These are phyloP conservation scores for Esox masquinongy DNA, from an alignment of 2,797 vertebrate species.

Conservation along the genomic window DNA sequence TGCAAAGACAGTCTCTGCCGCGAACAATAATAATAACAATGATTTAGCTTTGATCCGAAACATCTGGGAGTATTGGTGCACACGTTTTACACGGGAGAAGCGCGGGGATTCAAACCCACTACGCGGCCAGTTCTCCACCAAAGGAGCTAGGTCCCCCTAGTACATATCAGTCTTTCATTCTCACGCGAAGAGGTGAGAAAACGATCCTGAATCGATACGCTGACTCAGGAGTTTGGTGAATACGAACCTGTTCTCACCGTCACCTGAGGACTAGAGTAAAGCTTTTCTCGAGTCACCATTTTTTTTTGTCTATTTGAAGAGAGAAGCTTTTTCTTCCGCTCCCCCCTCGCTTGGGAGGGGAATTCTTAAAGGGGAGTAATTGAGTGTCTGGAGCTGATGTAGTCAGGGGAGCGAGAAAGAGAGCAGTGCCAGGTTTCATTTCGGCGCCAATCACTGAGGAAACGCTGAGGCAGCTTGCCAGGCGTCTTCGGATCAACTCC, in stretches of 20 bases:
- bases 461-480: background rate
- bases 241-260: background rate
- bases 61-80: too few relatives aligned
- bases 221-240: background rate
- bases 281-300: too few relatives aligned
- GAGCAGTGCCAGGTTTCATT: background rate
- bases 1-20: background rate
- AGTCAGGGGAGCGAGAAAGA: conserved; percentile 6
- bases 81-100: too few relatives aligned
- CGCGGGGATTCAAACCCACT: too few relatives aligned
- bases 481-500: background rate
- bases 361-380: conserved; percentile 1
- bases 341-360: background rate
- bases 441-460: background rate
- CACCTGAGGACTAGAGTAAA: background rate
- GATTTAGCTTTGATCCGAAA: too few relatives aligned
- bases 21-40: too few relatives aligned
- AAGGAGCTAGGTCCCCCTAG: background rate
- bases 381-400: conserved; percentile 1
- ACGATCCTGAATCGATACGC: background rate
- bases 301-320: background rate
- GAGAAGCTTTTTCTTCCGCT: background rate
- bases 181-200: background rate
- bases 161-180: background rate
- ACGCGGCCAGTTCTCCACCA: too few relatives aligned